These are phyloP conservation scores for Psittacara wagleri DNA, from an alignment of 2,113 vertebrate genomes.

Conservation along the genomic window DNA sequence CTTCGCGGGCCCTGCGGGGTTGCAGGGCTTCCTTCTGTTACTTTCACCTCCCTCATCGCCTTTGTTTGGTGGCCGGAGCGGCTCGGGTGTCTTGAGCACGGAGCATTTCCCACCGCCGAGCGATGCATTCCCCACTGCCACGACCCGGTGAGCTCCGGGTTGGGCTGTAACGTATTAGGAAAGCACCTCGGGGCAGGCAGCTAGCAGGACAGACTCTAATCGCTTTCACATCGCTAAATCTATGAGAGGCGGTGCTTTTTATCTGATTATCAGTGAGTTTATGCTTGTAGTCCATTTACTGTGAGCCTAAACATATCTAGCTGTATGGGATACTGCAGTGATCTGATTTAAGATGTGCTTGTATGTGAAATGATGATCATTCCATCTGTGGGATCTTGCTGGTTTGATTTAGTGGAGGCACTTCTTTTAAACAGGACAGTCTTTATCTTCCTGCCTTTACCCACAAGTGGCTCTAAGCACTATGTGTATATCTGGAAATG, in stretches of 20 bases:
- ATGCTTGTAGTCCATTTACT: neutral
- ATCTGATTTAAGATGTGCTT: neutral
- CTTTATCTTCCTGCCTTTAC: neutral
- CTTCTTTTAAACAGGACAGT: neutral
- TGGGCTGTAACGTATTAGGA: neutral
- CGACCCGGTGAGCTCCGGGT: rapidly evolving
- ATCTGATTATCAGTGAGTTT: neutral
- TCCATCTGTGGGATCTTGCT: neutral
- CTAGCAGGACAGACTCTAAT: neutral
- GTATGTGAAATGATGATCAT: neutral
- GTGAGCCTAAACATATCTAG: neutral
- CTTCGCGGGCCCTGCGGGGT: neutral
- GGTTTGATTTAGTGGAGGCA: neutral
- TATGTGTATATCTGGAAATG: neutral
- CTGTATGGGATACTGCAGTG: neutral
- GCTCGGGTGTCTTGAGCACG: too few relatives aligned
- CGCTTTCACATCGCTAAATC: neutral
- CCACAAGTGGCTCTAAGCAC: neutral
- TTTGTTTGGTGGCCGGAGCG: slow-evolving; percentile 62
- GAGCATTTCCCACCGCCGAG: neutral
- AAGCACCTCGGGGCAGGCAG: neutral
- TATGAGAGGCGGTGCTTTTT: neutral
- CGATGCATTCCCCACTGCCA: neutral
- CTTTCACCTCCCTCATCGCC: slow-evolving; percentile 16
- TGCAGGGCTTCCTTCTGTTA: neutral